A percentile compares a stretch with the other conserved stretches of the same genome.
phyloP scores from a whole-genome alignment of 2,113 vertebrate genomes.

The Spilogale gracilis region DNA sequence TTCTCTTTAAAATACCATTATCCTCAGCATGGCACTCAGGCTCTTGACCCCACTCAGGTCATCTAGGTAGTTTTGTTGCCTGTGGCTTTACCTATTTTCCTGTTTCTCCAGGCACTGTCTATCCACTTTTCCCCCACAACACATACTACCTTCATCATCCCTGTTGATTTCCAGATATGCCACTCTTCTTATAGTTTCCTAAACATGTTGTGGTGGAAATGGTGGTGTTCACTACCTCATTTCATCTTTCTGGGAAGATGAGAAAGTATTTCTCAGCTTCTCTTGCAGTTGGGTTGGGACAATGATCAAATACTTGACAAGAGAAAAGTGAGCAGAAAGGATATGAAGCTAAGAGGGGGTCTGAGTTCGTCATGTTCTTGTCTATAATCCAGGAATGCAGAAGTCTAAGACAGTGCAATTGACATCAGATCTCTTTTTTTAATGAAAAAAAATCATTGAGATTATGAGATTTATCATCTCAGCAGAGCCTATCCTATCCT shows the following conservation, averaged over 20 bases:
- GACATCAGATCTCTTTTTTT: background rate
- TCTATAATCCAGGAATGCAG: background rate
- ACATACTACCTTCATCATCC: background rate
- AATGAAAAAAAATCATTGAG: background rate
- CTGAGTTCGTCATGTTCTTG: background rate
- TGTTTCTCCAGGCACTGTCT: background rate
- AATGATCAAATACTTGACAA: slow-evolving; percentile 20
- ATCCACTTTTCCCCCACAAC: background rate
- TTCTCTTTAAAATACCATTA: background rate
- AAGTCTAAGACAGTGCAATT: background rate
- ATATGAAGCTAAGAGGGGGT: background rate
- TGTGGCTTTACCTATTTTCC: background rate
- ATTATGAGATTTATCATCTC: slow-evolving; percentile 2
- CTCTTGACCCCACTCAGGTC: background rate
- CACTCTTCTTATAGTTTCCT: background rate
- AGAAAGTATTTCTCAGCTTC: slow-evolving; percentile 11
- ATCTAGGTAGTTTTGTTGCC: background rate
- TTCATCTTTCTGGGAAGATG: background rate
- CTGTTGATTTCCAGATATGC: background rate
- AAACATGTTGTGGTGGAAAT: background rate
- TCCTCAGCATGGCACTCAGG: background rate
- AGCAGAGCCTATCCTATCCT: background rate
- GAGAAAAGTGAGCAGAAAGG: background rate
- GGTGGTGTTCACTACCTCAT: background rate
- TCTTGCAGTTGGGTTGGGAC: slow-evolving; percentile 22